Evolutionary conservation across 2,113 vertebrate genomes (phyloP), one percentile per base, ranked within the genome.

Genomic region (Marcusenius ussheri): DNA sequence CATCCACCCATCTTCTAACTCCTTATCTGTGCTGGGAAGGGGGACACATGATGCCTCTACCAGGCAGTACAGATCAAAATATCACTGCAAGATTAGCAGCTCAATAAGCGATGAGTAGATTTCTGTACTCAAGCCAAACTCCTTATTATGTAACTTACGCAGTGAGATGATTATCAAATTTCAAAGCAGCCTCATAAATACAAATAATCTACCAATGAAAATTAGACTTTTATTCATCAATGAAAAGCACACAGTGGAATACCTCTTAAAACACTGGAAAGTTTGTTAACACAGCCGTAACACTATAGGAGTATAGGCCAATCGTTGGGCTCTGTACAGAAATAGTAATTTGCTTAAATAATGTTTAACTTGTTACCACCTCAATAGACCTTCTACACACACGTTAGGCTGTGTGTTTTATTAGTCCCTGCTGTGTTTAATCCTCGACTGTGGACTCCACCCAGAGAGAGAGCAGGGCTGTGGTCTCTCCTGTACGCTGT

Each of bases 391-490:
- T 42, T 58, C 21, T 39, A 89, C 9, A 83, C 11, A n/a, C 47
- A 50, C 70, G 35, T 31, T 66, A 62, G 31, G 47, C 39, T 42
- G 21, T 35, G 31, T 47, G 10, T 27, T 83, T 35, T 19, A 56
- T 56, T 35, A 45, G 80, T 24, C 35, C 49, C 24, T 21, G 70
- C 49, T 7, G 17, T 56, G 49, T 89, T 15, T 80, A 53, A 89
- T 89, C 77, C 74, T 56, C 56, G 3, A 83, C 21, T 2, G 13
- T 15, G 35, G 17, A 89, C 74, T 89, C 47, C 70, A 15, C 49
- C 49, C 42, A 53, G 74, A 89, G 80, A n/a, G 15, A 89, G 50
- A 89, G 56, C 88, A 89, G 31, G 21, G 49, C 17, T 13, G 70
- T 31, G 47, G 27, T 53, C 15, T 42, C 13, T 50, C 27, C 47